phyloP scores from a whole-genome alignment of 2,888 invertebrate species.

The Hirudinaria manillensis region DNA sequence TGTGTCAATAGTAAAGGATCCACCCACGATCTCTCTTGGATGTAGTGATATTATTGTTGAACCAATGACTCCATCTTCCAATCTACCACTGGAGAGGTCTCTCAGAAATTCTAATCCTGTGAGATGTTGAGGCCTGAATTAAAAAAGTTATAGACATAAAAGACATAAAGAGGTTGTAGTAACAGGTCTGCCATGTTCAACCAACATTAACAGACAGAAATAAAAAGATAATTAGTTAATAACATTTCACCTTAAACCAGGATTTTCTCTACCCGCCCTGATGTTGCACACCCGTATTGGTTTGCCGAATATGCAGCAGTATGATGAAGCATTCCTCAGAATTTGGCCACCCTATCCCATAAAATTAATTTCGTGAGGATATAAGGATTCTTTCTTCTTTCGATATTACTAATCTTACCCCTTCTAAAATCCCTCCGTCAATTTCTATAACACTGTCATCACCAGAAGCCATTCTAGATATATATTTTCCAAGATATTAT shows the following conservation, averaged over 20 bases:
- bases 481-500: too few relatives aligned
- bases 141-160: not conserved
- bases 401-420: conserved; percentile 58
- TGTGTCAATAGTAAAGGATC: conserved; percentile 67
- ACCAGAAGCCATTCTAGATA: conserved; percentile 11
- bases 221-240: too few relatives aligned
- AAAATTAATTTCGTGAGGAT: not conserved
- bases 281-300: conserved; percentile 74
- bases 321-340: conserved; percentile 70
- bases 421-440: conserved; percentile 74
- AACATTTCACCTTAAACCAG: conserved; percentile 69
- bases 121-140: conserved; percentile 52
- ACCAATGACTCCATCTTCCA: conserved; percentile 67
- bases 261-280: conserved; percentile 71
- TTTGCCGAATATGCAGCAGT: conserved; percentile 69
- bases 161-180: too few relatives aligned
- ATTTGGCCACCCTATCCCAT: conserved; percentile 79
- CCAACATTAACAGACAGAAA: too few relatives aligned
- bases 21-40: conserved; percentile 62
- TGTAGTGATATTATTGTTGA: conserved; percentile 71
- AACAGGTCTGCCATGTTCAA: not conserved
- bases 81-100: conserved; percentile 67
- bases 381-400: not conserved
- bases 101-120: conserved; percentile 69
- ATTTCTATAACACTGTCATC: conserved; percentile 56